phyloP scores from a whole-genome alignment of 2,113 vertebrate species.

The Dinomys branickii region DNA sequence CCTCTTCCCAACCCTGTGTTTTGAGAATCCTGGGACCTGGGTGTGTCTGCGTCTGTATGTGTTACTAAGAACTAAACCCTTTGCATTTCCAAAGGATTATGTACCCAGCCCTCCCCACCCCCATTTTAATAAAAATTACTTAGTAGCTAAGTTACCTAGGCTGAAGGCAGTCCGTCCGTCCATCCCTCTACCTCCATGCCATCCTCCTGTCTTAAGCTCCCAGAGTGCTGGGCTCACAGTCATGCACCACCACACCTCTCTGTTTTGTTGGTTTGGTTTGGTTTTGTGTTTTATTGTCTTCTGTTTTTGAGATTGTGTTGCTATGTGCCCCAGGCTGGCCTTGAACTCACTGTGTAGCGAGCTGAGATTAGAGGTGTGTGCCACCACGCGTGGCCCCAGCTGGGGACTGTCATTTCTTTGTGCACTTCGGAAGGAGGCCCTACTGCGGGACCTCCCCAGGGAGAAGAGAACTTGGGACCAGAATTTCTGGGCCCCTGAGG shows the following conservation, averaged over 20 bases:
- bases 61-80: neutral
- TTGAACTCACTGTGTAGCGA: too few relatives aligned
- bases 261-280: neutral
- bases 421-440: neutral
- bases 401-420: neutral
- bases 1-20: neutral
- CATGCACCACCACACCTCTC: neutral
- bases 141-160: neutral
- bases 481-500: neutral
- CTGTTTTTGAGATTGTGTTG: neutral
- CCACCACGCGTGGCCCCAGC: neutral
- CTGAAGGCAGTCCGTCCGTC: too few relatives aligned
- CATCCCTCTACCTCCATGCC: too few relatives aligned
- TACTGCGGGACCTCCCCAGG: neutral
- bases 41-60: neutral
- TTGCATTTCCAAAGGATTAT: neutral
- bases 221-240: neutral
- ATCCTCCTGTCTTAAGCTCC: neutral
- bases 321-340: neutral
- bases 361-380: neutral
- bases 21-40: neutral
- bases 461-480: neutral
- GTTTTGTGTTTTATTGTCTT: neutral
- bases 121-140: neutral
- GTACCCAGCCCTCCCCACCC: neutral